Percentiles rank a stretch among this genome's conserved stretches.
phyloP scores from a whole-genome alignment of 2,797 vertebrate species.

The Danio jaintianensis region DNA sequence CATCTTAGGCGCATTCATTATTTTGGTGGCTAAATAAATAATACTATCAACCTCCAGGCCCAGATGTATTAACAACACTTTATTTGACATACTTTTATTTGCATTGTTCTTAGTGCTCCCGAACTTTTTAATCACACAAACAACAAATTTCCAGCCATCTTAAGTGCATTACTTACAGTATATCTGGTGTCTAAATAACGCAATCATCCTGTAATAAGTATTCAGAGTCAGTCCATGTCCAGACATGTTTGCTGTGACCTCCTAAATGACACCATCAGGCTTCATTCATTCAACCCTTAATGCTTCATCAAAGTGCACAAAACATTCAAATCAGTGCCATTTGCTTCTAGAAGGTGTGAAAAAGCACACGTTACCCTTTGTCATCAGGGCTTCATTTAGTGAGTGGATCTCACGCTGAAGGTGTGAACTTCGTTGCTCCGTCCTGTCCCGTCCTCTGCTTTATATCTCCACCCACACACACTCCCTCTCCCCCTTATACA shows the following conservation, averaged over 20 bases:
- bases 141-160: neutral
- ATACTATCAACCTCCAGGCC: too few species aligned
- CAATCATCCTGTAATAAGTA: neutral
- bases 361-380: slow-evolving; percentile 73
- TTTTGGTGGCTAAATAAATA: neutral
- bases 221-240: slow-evolving; percentile 65
- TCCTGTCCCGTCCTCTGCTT: slow-evolving; percentile 15
- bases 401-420: slow-evolving; percentile 69
- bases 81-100: neutral
- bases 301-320: slow-evolving; percentile 61
- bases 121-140: neutral
- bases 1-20: neutral
- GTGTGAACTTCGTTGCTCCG: slow-evolving; percentile 69
- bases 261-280: slow-evolving; percentile 69
- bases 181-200: neutral
- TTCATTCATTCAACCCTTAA: slow-evolving; percentile 57
- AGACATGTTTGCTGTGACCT: slow-evolving; percentile 68
- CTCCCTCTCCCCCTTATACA: slow-evolving; percentile 49
- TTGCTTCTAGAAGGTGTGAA: slow-evolving; percentile 80
- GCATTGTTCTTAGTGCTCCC: neutral
- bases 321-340: slow-evolving; percentile 70
- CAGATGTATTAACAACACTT: too few species aligned
- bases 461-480: slow-evolving; percentile 40
- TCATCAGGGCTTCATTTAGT: slow-evolving; percentile 74
- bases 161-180: neutral